phyloP scores from a whole-genome alignment of 2,797 vertebrate species.

The Austrolebias charrua region DNA sequence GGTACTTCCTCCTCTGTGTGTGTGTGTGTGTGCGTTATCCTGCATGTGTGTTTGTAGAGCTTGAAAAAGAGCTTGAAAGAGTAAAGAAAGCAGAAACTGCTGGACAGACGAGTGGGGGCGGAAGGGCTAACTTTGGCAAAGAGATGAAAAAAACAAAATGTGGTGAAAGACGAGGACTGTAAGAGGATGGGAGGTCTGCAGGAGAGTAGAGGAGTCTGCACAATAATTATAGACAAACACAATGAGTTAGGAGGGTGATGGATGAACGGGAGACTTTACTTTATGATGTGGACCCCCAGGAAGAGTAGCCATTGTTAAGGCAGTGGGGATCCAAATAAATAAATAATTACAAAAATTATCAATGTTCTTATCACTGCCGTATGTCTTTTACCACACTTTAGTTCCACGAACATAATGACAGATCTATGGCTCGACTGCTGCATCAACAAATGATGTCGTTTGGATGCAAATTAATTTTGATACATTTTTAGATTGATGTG shows the following conservation, averaged over 20 bases:
- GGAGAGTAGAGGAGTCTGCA: conserved; percentile 15
- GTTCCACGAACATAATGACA: background rate
- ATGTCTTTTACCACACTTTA: conserved; percentile 6
- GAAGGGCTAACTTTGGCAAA: conserved; percentile 19
- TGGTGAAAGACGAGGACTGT: conserved; percentile 53
- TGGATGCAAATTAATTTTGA: too few relatives aligned
- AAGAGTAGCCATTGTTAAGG: too few relatives aligned
- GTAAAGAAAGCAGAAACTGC: conserved; percentile 43
- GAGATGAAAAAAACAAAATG: conserved; percentile 53
- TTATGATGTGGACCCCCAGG: too few relatives aligned
- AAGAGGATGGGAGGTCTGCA: conserved; percentile 46
- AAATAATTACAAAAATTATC: background rate
- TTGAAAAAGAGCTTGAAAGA: conserved; percentile 44
- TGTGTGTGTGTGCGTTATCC: conserved; percentile 19
- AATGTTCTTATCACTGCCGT: background rate
- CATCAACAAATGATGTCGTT: too few relatives aligned
- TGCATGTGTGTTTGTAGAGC: conserved; percentile 38
- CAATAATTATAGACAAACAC: conserved; percentile 20
- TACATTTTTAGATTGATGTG: too few relatives aligned
- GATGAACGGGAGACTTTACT: conserved; percentile 8
- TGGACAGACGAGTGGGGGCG: conserved; percentile 23
- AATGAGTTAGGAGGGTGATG: conserved; percentile 20
- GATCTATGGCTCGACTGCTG: background rate
- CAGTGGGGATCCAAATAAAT: too few relatives aligned
- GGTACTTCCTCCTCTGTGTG: conserved; percentile 71